Conservation (phyloP, 2,113 vertebrate genomes). For the Pao palembangensis region DNA sequence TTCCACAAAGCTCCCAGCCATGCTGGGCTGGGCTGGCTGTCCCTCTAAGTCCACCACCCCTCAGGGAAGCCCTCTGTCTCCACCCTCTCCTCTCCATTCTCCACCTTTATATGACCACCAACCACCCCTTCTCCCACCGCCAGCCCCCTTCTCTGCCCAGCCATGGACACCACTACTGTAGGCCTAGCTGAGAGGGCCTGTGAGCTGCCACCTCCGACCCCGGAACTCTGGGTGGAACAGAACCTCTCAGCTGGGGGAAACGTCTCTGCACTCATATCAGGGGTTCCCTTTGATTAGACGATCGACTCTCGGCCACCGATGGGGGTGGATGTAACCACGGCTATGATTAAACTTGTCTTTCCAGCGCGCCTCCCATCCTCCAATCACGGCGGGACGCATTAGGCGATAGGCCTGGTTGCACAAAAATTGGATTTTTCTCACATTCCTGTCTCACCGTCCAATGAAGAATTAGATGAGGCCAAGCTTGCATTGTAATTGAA, state of each 20-base stretch:
- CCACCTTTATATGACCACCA: slow-evolving; percentile 58
- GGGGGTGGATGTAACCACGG: slow-evolving; percentile 47
- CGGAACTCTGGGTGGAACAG: slow-evolving; percentile 35
- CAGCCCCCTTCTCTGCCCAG: slow-evolving; percentile 47
- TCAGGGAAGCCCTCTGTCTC: slow-evolving; percentile 74
- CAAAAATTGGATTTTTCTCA: slow-evolving; percentile 68
- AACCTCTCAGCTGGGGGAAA: slow-evolving; percentile 55
- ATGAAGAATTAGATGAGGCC: slow-evolving; percentile 56
- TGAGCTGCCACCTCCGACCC: slow-evolving; percentile 34
- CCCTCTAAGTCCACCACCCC: slow-evolving; percentile 69
- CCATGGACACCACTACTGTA: slow-evolving; percentile 39
- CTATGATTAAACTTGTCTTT: slow-evolving; percentile 68
- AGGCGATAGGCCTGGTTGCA: slow-evolving; percentile 61
- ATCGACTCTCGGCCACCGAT: slow-evolving; percentile 56
- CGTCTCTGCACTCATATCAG: slow-evolving; percentile 62
- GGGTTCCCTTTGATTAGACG: slow-evolving; percentile 58
- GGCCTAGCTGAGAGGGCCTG: slow-evolving; percentile 41
- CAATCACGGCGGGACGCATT: slow-evolving; percentile 51
- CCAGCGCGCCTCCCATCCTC: slow-evolving; percentile 48
- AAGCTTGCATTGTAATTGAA: slow-evolving; percentile 61
- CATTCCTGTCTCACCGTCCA: slow-evolving; percentile 51
- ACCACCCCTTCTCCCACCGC: slow-evolving; percentile 54
- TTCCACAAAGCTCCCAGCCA: slow-evolving; percentile 52
- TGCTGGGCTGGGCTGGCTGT: slow-evolving; percentile 65
- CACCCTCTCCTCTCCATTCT: slow-evolving; percentile 31